Conservation (phyloP, 2,797 vertebrate genomes). For the Tauraco hartlaubi region DNA sequence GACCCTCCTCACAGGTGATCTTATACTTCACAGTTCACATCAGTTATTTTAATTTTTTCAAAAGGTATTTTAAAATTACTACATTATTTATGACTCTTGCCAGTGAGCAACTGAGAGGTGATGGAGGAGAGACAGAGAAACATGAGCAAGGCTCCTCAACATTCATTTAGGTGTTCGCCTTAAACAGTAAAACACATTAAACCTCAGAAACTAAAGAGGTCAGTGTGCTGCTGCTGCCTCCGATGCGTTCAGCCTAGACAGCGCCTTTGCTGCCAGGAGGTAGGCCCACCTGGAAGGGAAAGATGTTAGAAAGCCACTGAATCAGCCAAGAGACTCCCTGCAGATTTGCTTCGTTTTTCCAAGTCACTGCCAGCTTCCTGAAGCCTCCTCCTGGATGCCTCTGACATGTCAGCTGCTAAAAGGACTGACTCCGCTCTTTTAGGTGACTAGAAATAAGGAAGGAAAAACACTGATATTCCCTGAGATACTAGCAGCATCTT, state of each 20-base stretch:
- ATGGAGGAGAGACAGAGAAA: background rate
- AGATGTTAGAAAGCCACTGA: conserved; percentile 1
- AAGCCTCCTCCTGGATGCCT: background rate
- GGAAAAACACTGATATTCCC: background rate
- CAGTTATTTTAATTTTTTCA: background rate
- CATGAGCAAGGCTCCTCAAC: background rate
- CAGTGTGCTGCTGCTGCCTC: background rate
- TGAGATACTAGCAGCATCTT: background rate
- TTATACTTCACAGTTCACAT: background rate
- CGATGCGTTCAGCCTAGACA: background rate
- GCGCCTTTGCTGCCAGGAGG: background rate
- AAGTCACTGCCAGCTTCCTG: background rate
- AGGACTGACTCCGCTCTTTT: background rate
- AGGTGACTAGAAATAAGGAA: background rate
- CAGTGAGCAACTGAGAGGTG: background rate
- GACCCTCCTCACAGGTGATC: background rate
- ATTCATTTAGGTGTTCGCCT: background rate
- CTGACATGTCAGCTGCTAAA: background rate
- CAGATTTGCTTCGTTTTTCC: conserved; percentile 14
- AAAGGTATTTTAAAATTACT: background rate
- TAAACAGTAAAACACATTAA: background rate
- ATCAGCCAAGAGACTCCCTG: background rate
- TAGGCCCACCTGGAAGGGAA: background rate
- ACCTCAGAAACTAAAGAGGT: background rate
- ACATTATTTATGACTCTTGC: background rate